These are phyloP conservation scores for Cerceris ruficornis DNA, from an alignment of 2,888 invertebrate genomes.

Conservation along the genomic window DNA sequence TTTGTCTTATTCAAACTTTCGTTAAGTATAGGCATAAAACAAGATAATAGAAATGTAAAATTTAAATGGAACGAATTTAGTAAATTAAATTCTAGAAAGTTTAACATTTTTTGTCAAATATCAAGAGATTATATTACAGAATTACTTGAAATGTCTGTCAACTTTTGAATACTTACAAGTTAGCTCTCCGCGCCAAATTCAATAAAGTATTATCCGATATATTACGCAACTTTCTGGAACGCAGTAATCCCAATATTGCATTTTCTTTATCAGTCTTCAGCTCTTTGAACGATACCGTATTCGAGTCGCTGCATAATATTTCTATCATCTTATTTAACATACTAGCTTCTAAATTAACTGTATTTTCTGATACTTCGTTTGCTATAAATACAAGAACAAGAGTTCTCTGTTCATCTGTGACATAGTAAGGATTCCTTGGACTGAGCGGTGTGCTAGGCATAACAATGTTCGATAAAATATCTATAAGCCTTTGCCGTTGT, in stretches of 20 bases:
- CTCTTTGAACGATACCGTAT: conserved; percentile 66
- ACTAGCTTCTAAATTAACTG: conserved; percentile 72
- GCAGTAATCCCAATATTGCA: conserved; percentile 74
- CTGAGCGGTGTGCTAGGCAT: conserved; percentile 81
- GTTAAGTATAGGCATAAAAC: background rate
- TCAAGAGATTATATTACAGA: background rate
- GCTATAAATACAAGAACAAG: conserved; percentile 77
- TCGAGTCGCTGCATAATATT: conserved; percentile 71
- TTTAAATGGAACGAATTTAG: background rate
- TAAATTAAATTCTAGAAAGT: background rate
- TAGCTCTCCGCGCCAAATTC: conserved; percentile 75
- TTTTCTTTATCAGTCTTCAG: conserved; percentile 75
- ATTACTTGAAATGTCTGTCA: background rate
- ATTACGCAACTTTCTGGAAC: conserved; percentile 75
- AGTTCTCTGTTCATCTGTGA: conserved; percentile 73
- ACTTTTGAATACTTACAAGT: conserved; percentile 73
- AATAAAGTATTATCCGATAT: conserved; percentile 77
- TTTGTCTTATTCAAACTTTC: too few relatives aligned
- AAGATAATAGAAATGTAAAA: background rate
- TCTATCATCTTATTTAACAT: conserved; percentile 75
- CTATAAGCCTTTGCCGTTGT: conserved; percentile 89
- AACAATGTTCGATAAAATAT: conserved; percentile 90
- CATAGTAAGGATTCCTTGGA: conserved; percentile 73
- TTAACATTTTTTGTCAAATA: too few relatives aligned
- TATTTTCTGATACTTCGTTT: conserved; percentile 77